These are phyloP conservation scores for Ciconia stormi DNA, from an alignment of 2,113 vertebrate genomes.

Conservation along the genomic window DNA sequence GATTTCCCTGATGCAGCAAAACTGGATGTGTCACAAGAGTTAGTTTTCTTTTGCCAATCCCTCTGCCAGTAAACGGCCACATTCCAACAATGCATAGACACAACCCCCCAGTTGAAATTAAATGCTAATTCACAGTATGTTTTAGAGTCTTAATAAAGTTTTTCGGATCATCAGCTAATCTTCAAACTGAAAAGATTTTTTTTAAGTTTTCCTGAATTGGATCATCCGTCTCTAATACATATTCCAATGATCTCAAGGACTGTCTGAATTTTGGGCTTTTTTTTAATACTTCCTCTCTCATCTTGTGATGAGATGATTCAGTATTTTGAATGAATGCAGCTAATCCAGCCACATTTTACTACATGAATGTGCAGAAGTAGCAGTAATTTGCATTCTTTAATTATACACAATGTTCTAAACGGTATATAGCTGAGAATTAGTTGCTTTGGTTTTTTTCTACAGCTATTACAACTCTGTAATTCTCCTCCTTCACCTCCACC, in stretches of 20 bases:
- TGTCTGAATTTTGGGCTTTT: background rate
- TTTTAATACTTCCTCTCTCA: background rate
- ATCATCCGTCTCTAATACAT: background rate
- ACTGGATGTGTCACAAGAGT: background rate
- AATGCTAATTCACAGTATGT: background rate
- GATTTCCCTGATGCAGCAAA: conserved; percentile 17
- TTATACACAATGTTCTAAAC: background rate
- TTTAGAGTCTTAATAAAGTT: background rate
- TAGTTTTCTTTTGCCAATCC: background rate
- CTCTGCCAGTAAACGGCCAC: background rate
- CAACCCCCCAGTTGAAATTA: background rate
- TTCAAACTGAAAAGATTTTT: background rate
- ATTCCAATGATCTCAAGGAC: background rate
- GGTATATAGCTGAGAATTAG: background rate
- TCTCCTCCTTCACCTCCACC: background rate
- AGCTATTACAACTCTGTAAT: background rate
- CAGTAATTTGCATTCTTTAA: background rate
- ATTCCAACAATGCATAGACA: background rate
- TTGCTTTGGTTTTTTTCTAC: background rate
- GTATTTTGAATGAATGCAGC: background rate
- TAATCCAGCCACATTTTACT: background rate
- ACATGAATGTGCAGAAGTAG: background rate
- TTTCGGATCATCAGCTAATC: background rate
- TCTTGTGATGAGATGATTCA: conserved; percentile 37
- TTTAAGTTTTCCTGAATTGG: background rate